phyloP scores from a whole-genome alignment of 2,113 vertebrate genomes.

The Dendrocopos noguchii region DNA sequence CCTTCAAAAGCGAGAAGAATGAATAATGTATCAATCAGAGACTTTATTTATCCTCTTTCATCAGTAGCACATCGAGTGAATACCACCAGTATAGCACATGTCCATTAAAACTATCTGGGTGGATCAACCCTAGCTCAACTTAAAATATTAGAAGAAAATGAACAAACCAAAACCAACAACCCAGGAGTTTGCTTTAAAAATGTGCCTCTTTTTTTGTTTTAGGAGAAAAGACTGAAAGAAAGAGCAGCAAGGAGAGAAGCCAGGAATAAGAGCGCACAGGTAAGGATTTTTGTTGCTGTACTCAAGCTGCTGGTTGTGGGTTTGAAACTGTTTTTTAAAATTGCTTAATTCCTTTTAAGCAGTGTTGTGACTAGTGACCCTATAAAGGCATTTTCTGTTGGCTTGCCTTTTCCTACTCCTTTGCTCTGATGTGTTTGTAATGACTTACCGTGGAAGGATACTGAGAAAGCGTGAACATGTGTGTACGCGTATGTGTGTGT shows the following conservation, averaged over 20 bases:
- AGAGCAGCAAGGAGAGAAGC: slow-evolving; percentile 83
- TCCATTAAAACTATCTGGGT: background rate
- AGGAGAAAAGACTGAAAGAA: slow-evolving; percentile 87
- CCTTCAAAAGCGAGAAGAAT: background rate
- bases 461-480: background rate
- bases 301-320: background rate
- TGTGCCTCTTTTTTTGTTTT: slow-evolving; percentile 34
- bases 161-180: too few species aligned
- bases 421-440: background rate
- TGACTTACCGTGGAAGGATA: background rate
- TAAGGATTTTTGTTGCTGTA: slow-evolving; percentile 64
- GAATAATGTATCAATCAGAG: background rate
- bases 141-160: background rate
- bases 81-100: background rate
- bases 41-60: background rate
- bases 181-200: background rate
- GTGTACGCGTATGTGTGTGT: background rate
- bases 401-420: background rate
- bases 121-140: background rate
- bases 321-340: background rate
- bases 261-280: slow-evolving; percentile 75
- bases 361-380: background rate
- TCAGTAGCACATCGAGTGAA: background rate
- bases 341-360: background rate
- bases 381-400: background rate